Conservation (phyloP, 2,888 invertebrate genomes). For the Heliconius ethilla region DNA sequence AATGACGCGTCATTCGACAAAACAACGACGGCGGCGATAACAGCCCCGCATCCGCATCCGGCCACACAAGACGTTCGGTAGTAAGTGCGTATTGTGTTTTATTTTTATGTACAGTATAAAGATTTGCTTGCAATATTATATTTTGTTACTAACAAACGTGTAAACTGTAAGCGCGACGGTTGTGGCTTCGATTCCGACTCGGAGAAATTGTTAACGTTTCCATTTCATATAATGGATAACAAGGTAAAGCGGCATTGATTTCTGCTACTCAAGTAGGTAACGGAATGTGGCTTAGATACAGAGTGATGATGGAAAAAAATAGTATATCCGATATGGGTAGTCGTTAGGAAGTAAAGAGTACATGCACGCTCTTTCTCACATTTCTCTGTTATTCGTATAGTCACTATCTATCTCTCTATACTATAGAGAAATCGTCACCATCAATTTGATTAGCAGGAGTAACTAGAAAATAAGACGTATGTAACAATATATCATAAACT, state of each 20-base stretch:
- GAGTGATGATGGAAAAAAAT: no score
- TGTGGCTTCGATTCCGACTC: no score
- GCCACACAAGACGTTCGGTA: slow-evolving; percentile 61
- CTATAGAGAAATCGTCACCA: not conserved
- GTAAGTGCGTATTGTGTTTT: slow-evolving; percentile 28
- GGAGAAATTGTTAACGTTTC: no score
- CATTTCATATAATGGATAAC: no score
- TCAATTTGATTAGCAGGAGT: no score
- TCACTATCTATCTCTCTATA: no score
- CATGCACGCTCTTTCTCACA: not conserved
- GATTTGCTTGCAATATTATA: not conserved
- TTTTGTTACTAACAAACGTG: not conserved
- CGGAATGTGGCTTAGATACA: no score
- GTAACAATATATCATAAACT: no score
- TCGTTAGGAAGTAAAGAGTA: not conserved
- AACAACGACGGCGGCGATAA: slow-evolving; percentile 64
- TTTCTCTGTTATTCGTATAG: not conserved
- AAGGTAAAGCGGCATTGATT: no score
- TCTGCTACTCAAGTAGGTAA: no score
- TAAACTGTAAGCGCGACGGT: no score
- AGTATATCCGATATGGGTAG: not conserved
- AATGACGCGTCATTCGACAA: slow-evolving; percentile 55
- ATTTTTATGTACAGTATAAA: slow-evolving; percentile 9
- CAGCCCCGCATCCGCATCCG: slow-evolving; percentile 72
- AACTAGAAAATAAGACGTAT: no score